phyloP scores from a whole-genome alignment of 2,888 invertebrate species.

The Temnothorax rugatulus region DNA sequence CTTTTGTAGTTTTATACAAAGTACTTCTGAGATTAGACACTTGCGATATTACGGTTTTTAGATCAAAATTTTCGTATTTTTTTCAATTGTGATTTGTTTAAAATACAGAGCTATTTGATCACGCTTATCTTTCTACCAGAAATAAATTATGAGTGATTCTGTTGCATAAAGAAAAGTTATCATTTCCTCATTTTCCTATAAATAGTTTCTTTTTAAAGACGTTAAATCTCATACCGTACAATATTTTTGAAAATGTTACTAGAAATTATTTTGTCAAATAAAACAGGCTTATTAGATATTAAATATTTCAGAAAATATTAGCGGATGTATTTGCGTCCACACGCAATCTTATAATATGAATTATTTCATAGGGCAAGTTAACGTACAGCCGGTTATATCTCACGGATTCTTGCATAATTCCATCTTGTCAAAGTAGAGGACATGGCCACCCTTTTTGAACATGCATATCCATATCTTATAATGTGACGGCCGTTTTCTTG shows the following conservation, averaged over 20 bases:
- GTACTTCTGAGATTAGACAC: not conserved
- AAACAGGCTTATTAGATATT: not conserved
- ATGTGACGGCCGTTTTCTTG: not conserved
- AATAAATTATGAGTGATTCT: not conserved
- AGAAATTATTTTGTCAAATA: not conserved
- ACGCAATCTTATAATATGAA: slow-evolving; percentile 39
- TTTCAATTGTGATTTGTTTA: not conserved
- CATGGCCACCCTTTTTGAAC: slow-evolving; percentile 22
- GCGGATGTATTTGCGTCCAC: not conserved
- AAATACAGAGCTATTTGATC: not conserved
- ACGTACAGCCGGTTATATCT: slow-evolving; percentile 64
- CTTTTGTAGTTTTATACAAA: not conserved
- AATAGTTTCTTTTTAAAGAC: not conserved
- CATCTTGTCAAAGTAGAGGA: slow-evolving; percentile 62
- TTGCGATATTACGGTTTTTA: not conserved
- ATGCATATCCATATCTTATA: slow-evolving; percentile 42
- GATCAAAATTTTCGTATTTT: not conserved
- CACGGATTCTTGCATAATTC: slow-evolving; percentile 71
- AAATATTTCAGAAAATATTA: slow-evolving; percentile 9
- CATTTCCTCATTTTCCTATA: not conserved
- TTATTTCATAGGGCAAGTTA: slow-evolving; percentile 62
- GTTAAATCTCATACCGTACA: not conserved
- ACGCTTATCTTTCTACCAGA: not conserved
- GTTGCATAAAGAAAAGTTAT: not conserved
- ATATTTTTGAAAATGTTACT: not conserved